Conservation (phyloP, 1,140 invertebrate species). For the Chironomus tepperi region DNA sequence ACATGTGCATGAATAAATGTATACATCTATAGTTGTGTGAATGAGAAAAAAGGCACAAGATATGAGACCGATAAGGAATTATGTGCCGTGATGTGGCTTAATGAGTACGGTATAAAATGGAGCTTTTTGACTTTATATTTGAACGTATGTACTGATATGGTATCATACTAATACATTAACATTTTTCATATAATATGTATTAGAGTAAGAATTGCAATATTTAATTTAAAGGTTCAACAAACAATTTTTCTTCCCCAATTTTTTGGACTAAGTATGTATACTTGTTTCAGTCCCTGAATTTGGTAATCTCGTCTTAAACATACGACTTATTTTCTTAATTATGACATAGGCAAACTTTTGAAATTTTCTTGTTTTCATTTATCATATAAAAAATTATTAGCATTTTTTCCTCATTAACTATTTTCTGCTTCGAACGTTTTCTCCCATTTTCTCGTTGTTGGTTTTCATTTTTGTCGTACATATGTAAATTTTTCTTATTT, state of each 20-base stretch:
- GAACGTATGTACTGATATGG: neutral
- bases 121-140: neutral
- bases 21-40: no score
- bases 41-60: neutral
- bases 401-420: slow-evolving; percentile 21
- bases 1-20: no score
- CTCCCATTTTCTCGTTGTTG: neutral
- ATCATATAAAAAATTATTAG: neutral
- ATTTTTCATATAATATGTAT: no score
- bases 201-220: no score
- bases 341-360: neutral
- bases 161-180: no score
- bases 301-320: neutral
- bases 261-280: no score
- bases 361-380: neutral
- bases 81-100: neutral
- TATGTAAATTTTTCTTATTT: neutral
- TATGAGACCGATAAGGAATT: neutral
- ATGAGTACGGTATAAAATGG: neutral
- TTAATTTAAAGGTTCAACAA: no score
- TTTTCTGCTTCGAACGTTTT: neutral
- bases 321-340: neutral
- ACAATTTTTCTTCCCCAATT: no score
- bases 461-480: no score
- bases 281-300: neutral